Evolutionary conservation across 2,888 invertebrate genomes (phyloP), one percentile per base, ranked within the genome.

Genomic region (Pseudococcus longispinus): DNA sequence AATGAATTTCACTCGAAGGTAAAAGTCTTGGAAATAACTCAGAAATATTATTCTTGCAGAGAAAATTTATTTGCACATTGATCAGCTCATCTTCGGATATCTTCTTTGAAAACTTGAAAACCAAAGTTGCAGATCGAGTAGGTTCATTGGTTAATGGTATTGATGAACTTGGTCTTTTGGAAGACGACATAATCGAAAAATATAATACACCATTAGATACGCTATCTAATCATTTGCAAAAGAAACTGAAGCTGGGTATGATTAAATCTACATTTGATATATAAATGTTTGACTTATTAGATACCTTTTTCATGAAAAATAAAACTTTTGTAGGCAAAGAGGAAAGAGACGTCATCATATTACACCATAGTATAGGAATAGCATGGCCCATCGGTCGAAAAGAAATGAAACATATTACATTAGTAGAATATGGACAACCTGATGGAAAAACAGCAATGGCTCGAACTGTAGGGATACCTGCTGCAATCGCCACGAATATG

Each of bases 401-500:
- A 88, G 98, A 99, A 91, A 92, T 93, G 83, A 94, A 96, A 83
- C 96, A 94, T 88, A 94, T 96, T 84, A 96, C 95, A 88, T 93
- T 99, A 91, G 96, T 98, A 0, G 95, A 95, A 87, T 97, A 99
- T 89, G 99, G 99, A 0, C 94, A 95, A 88, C 89, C 90, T 15
- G 91, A 92, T 23, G 95, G 96, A 0, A 96, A 97, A 91, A 98
- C 98, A 0, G 99, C 99, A 37, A 99, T 99, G 99, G 96, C 97
- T 0, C 94, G 95, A 90, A 96, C 96, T 11, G 97, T 98, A 11
- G 97, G 97, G 29, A 97, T 94, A 92, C 99, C 95, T 0, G 95
- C 98, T 8, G 99, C 97, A 26, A 99, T 99, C 89, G 98, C 98
- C 1, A 95, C 97, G 0, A 98, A 98, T 91, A 99, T 99, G 99